phyloP scores from a whole-genome alignment of 2,113 vertebrate genomes.

The Chlamydotis undulata region DNA sequence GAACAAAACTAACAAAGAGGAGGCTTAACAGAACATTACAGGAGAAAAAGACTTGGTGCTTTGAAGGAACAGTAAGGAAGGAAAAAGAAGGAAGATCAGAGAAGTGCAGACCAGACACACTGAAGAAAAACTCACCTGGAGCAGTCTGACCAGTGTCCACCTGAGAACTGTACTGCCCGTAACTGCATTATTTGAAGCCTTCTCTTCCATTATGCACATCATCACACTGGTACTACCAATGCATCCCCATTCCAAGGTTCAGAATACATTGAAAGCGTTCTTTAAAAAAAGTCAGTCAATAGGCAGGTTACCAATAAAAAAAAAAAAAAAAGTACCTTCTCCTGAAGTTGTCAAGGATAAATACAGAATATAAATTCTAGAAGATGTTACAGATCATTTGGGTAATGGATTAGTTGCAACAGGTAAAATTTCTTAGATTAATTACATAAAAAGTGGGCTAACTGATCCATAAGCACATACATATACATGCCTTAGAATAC shows the following conservation, averaged over 20 bases:
- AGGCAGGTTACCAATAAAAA: background rate
- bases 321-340: background rate
- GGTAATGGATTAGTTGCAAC: background rate
- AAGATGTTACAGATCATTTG: background rate
- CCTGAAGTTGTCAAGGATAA: background rate
- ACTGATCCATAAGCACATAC: background rate
- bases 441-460: background rate
- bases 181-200: background rate
- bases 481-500: background rate
- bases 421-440: background rate
- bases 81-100: background rate
- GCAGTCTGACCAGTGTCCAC: background rate
- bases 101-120: background rate
- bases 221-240: background rate
- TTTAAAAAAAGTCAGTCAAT: background rate
- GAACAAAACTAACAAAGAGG: background rate
- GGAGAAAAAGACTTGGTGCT: background rate
- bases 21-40: background rate
- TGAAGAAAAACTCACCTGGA: background rate
- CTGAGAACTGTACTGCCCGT: background rate
- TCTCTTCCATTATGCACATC: background rate
- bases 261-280: background rate
- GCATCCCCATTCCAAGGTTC: background rate
- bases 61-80: background rate
- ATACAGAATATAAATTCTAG: background rate